Conservation (phyloP, 2,797 vertebrate species). For the Sebastes cheni region DNA sequence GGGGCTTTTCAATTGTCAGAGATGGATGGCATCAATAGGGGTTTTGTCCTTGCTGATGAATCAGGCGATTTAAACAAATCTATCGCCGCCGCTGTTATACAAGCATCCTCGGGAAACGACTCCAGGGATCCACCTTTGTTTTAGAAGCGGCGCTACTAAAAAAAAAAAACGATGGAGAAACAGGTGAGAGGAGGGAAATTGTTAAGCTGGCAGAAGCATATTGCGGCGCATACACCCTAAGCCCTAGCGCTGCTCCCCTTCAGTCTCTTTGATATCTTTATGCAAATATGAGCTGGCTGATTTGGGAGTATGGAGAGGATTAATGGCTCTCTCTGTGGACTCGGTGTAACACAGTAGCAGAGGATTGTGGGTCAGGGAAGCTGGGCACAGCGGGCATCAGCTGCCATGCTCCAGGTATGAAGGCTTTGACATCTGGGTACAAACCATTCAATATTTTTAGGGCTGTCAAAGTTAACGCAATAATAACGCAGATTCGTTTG, state of each 20-base stretch:
- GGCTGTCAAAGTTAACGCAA: too few relatives aligned
- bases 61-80: slow-evolving; percentile 73
- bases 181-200: slow-evolving; percentile 55
- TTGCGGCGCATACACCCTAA: slow-evolving; percentile 33
- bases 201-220: slow-evolving; percentile 33
- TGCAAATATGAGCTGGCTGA: slow-evolving; percentile 70
- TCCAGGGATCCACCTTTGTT: slow-evolving; percentile 26
- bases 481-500: too few relatives aligned
- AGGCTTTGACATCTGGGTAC: slow-evolving; percentile 36
- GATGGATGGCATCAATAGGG: slow-evolving; percentile 76
- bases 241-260: slow-evolving; percentile 44
- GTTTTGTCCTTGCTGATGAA: slow-evolving; percentile 75
- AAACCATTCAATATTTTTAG: background rate
- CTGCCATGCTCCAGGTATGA: slow-evolving; percentile 53
- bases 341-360: slow-evolving; percentile 33
- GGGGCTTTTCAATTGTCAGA: slow-evolving; percentile 73
- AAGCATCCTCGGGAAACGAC: slow-evolving; percentile 7
- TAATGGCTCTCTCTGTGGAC: slow-evolving; percentile 63
- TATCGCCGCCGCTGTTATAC: slow-evolving; percentile 35
- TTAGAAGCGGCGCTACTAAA: slow-evolving; percentile 3
- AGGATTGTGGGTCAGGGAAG: slow-evolving; percentile 65
- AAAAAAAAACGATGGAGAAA: slow-evolving; percentile 11
- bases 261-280: slow-evolving; percentile 71
- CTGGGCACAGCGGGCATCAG: slow-evolving; percentile 55
- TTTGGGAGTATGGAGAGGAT: slow-evolving; percentile 61